Evolutionary conservation across 2,888 invertebrate genomes (phyloP).

Genomic region (Leucophenga montana): DNA sequence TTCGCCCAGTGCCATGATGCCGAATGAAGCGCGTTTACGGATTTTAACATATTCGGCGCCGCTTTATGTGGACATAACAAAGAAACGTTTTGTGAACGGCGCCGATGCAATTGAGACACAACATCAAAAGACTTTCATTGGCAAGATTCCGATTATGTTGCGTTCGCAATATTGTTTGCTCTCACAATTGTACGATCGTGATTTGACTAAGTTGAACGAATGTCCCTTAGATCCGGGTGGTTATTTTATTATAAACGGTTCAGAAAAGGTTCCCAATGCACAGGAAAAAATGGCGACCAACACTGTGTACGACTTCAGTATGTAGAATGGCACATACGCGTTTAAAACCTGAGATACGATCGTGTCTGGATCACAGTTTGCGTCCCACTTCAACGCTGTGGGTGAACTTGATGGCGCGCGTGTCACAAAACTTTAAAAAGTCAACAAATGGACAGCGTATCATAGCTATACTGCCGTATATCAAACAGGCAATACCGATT

Average conservation of each 20-base stretch:
- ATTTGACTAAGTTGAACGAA: slow-evolving; percentile 98
- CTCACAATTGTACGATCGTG: slow-evolving; percentile 96
- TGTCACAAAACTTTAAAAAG: slow-evolving; percentile 97
- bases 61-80: slow-evolving; percentile 98
- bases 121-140: slow-evolving; percentile 84
- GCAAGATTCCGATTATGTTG: slow-evolving; percentile 99
- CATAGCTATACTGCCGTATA: slow-evolving; percentile 97
- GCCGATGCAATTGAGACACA: slow-evolving; percentile 90
- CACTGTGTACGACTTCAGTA: slow-evolving; percentile 99
- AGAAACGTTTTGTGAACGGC: slow-evolving; percentile 93
- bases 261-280: slow-evolving; percentile 98
- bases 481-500: slow-evolving; percentile 99
- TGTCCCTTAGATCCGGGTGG: slow-evolving; percentile 99
- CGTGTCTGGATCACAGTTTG: slow-evolving; percentile 92
- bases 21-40: slow-evolving; percentile 97
- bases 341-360: slow-evolving; percentile 98
- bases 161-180: slow-evolving; percentile 97
- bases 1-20: slow-evolving; percentile 99
- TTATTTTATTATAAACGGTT: slow-evolving; percentile 99
- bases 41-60: slow-evolving; percentile 99
- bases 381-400: slow-evolving; percentile 97
- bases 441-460: slow-evolving; percentile 99
- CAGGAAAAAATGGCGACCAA: slow-evolving; percentile 99
- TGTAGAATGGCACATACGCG: slow-evolving; percentile 99
- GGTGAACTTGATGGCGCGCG: slow-evolving; percentile 99